A percentile compares a stretch with the other conserved stretches of the same genome.
These are phyloP conservation scores for Premnoplex brunnescens DNA, from an alignment of 2,797 vertebrate genomes.

Conservation along the genomic window DNA sequence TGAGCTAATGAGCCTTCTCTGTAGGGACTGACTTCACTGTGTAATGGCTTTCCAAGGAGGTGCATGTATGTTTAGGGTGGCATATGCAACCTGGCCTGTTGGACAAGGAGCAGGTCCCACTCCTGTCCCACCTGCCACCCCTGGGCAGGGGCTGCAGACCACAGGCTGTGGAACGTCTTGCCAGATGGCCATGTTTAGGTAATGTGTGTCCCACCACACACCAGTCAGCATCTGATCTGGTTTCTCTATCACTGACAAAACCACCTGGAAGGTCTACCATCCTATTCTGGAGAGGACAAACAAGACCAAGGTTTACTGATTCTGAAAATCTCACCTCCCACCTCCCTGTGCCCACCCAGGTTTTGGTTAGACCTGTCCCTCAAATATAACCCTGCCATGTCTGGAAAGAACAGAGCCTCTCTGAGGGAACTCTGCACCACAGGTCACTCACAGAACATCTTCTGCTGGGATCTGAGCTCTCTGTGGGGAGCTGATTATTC, in stretches of 20 bases:
- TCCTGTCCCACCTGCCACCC: neutral
- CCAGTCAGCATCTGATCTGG: neutral
- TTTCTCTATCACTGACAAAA: neutral
- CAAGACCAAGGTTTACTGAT: neutral
- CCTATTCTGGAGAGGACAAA: neutral
- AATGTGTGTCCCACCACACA: neutral
- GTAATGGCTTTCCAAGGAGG: neutral
- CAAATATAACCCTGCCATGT: neutral
- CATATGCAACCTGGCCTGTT: accelerated
- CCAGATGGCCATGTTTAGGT: accelerated
- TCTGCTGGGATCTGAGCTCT: neutral
- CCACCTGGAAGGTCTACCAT: neutral
- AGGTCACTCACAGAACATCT: neutral
- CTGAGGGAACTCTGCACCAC: neutral
- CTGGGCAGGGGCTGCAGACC: neutral
- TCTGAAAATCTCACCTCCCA: neutral
- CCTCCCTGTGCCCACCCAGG: neutral
- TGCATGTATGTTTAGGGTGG: neutral
- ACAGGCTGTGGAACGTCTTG: neutral
- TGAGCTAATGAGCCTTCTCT: neutral
- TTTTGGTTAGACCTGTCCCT: neutral
- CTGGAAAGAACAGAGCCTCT: neutral
- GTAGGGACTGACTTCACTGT: neutral
- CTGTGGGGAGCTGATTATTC: neutral
- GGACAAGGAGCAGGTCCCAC: neutral